phyloP scores from a whole-genome alignment of 2,113 vertebrate species.

The Eptatretus burgeri region DNA sequence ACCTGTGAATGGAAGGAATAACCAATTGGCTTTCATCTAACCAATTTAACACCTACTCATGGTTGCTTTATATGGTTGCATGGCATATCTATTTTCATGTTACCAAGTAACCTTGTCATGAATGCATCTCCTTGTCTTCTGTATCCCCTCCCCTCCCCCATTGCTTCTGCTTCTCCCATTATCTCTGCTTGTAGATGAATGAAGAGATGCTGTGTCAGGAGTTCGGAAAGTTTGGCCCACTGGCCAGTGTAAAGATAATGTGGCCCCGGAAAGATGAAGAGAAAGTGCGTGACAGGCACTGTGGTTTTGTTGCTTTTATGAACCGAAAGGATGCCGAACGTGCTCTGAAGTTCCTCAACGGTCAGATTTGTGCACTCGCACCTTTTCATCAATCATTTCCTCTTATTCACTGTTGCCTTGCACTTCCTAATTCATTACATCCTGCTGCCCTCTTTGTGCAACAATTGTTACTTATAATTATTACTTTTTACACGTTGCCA shows the following conservation, averaged over 20 bases:
- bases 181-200: constrained; percentile 39
- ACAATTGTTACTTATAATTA: too few relatives aligned
- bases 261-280: constrained; percentile 97
- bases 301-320: constrained; percentile 98
- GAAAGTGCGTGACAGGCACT: constrained; percentile 85
- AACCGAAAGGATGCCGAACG: constrained; percentile 90
- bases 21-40: too few relatives aligned
- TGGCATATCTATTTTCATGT: too few relatives aligned
- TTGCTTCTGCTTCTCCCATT: neutral
- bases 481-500: too few relatives aligned
- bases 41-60: too few relatives aligned
- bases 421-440: too few relatives aligned
- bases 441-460: too few relatives aligned
- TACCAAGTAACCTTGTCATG: too few relatives aligned
- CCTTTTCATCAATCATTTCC: neutral
- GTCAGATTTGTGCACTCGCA: constrained; percentile 16
- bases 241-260: constrained; percentile 98
- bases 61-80: too few relatives aligned
- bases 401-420: too few relatives aligned
- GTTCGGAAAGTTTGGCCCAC: constrained; percentile 76
- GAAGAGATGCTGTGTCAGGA: constrained; percentile 98
- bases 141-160: neutral
- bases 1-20: too few relatives aligned
- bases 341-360: constrained; percentile 81
- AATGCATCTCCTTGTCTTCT: too few relatives aligned